These are phyloP conservation scores for Hoplostethus atlanticus DNA, from an alignment of 2,797 vertebrate genomes.

Conservation along the genomic window DNA sequence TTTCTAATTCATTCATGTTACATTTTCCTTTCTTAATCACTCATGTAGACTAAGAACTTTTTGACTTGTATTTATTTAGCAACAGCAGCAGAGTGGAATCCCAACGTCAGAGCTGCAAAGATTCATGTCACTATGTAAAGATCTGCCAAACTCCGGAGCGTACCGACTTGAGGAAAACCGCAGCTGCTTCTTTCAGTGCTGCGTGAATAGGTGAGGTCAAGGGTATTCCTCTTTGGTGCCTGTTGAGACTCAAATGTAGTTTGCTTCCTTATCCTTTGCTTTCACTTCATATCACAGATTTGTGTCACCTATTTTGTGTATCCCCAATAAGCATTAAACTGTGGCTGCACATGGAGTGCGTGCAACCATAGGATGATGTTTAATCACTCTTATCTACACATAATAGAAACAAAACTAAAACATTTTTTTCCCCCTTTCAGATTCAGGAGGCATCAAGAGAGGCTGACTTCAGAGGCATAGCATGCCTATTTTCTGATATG, in stretches of 20 bases:
- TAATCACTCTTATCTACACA: not conserved
- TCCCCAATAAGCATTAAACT: not conserved
- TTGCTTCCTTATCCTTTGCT: not conserved
- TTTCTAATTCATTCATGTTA: not conserved
- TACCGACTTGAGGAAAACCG: constrained; percentile 85
- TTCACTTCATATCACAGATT: not conserved
- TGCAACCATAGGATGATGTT: not conserved
- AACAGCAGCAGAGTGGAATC: constrained; percentile 89
- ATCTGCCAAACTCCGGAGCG: constrained; percentile 90
- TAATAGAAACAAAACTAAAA: not conserved
- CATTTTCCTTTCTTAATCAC: no score
- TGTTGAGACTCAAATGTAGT: not conserved
- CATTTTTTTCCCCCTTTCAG: constrained; percentile 51
- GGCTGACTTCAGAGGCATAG: constrained; percentile 64
- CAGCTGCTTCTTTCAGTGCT: constrained; percentile 61
- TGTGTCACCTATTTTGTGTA: not conserved
- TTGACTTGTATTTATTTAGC: constrained; percentile 72
- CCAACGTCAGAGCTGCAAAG: constrained; percentile 88
- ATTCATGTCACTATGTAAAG: constrained; percentile 92
- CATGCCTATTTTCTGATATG: not conserved
- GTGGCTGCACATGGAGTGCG: not conserved
- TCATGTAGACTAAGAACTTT: not conserved
- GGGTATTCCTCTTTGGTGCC: not conserved
- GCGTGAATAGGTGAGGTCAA: constrained; percentile 78
- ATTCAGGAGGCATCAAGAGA: constrained; percentile 44